Percentiles rank a stretch among this genome's conserved stretches.
Evolutionary conservation across 2,113 vertebrate genomes (phyloP).

Genomic region (Hirundichthys speculiger): DNA sequence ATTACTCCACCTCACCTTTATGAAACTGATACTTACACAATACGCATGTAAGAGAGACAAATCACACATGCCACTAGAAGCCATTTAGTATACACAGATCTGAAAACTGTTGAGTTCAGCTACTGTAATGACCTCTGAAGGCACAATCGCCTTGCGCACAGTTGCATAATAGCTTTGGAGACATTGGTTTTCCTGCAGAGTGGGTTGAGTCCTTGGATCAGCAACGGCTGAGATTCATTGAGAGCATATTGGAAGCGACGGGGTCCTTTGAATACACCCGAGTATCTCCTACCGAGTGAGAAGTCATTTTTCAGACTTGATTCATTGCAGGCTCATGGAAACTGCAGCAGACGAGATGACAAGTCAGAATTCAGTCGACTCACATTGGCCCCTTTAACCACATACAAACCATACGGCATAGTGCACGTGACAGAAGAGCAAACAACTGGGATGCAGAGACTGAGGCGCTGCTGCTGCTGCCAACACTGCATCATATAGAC

Average conservation of each 20-base stretch:
- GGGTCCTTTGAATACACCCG: conserved; percentile 75
- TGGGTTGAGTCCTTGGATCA: conserved; percentile 47
- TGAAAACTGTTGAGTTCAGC: conserved; percentile 31
- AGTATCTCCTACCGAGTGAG: conserved; percentile 69
- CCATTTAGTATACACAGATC: conserved; percentile 33
- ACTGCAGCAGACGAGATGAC: conserved; percentile 58
- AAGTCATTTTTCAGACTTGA: conserved; percentile 76
- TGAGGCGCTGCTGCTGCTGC: conserved; percentile 20
- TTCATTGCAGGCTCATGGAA: conserved; percentile 68
- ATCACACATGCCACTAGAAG: conserved; percentile 24
- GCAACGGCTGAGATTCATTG: conserved; percentile 74
- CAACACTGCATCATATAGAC: conserved; percentile 8
- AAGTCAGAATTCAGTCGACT: conserved; percentile 36
- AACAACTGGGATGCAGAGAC: conserved; percentile 4
- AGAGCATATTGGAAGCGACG: conserved; percentile 78
- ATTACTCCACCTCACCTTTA: conserved; percentile 3
- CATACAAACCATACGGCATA: conserved; percentile 27
- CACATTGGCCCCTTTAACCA: conserved; percentile 39
- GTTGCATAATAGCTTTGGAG: conserved; percentile 51
- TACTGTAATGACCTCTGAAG: conserved; percentile 71
- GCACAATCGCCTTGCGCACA: conserved; percentile 70
- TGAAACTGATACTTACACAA: conserved; percentile 7
- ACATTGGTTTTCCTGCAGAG: conserved; percentile 56
- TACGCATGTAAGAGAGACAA: background rate
- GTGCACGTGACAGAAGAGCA: conserved; percentile 25